Conservation (phyloP, 2,888 invertebrate genomes). For the Nemurella pictetii region DNA sequence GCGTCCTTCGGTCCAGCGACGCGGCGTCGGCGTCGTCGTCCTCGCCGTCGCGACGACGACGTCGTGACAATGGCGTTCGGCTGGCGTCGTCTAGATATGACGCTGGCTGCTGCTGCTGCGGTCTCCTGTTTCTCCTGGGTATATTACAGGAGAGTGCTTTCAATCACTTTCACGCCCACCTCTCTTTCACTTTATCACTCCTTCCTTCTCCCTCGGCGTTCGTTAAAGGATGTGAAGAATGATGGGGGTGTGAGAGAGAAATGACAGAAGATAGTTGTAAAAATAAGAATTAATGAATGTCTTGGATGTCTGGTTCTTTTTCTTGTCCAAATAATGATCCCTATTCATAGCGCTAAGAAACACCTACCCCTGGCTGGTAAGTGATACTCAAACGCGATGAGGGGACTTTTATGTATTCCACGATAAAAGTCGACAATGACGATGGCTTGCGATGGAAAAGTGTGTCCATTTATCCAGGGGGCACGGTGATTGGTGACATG, state of each 20-base stretch:
- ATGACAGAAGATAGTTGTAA: neutral
- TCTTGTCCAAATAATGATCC: neutral
- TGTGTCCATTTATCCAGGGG: too few relatives aligned
- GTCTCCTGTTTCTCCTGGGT: neutral
- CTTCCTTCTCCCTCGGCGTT: neutral
- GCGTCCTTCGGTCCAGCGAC: too few relatives aligned
- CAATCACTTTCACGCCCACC: constrained; percentile 3
- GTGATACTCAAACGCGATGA: neutral
- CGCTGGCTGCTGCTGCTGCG: neutral
- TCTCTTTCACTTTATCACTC: neutral
- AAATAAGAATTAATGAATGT: neutral
- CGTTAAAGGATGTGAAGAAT: neutral
- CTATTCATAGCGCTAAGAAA: neutral
- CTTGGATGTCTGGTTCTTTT: neutral
- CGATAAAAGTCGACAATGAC: neutral
- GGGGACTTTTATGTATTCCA: neutral
- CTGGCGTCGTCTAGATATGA: neutral
- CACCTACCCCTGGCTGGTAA: neutral
- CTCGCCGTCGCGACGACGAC: neutral
- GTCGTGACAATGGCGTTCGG: too few relatives aligned
- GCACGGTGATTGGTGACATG: too few relatives aligned
- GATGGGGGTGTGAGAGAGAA: neutral
- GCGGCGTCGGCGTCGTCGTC: too few relatives aligned
- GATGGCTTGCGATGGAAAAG: too few relatives aligned
- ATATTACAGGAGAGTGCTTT: neutral